phyloP scores from a whole-genome alignment of 2,888 invertebrate genomes.

The Tipula helvola region DNA sequence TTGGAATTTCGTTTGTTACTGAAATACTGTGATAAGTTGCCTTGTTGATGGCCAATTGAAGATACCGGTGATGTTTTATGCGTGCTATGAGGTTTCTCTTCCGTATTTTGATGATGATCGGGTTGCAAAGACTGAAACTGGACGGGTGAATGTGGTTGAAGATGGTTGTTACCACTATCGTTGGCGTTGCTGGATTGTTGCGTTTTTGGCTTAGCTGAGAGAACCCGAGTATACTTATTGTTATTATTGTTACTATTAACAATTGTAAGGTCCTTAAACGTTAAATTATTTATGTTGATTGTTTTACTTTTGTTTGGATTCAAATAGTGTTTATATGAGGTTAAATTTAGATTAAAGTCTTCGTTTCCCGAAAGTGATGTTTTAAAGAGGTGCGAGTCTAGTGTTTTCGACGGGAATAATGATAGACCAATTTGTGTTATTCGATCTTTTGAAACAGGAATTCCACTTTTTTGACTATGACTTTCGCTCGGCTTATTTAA shows the following conservation, averaged over 20 bases:
- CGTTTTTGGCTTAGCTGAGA: slow-evolving; percentile 16
- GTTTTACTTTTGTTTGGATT: slow-evolving; percentile 14
- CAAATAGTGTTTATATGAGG: slow-evolving; percentile 14
- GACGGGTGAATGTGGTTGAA: slow-evolving; percentile 25
- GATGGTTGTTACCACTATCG: slow-evolving; percentile 10
- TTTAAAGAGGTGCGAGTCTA: slow-evolving; percentile 7
- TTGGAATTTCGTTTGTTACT: slow-evolving; percentile 17
- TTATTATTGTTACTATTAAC: not conserved
- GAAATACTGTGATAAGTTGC: slow-evolving; percentile 16
- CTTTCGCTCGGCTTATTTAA: not conserved
- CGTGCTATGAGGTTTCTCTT: not conserved
- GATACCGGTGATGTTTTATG: not conserved
- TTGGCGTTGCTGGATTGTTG: not conserved
- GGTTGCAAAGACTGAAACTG: slow-evolving; percentile 31
- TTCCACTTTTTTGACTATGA: not conserved
- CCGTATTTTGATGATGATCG: slow-evolving; percentile 12
- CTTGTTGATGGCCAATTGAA: not conserved
- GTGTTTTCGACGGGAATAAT: slow-evolving; percentile 12
- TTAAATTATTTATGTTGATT: slow-evolving; percentile 18
- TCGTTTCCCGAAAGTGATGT: slow-evolving; percentile 14
- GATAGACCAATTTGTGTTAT: slow-evolving; percentile 15
- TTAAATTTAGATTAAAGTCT: slow-evolving; percentile 11
- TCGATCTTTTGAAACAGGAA: slow-evolving; percentile 12
- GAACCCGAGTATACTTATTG: slow-evolving; percentile 14
- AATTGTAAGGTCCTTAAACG: slow-evolving; percentile 15